Base-by-base conservation (phyloP, 2,888 invertebrate genomes). In the Melanargia galathea region DNA sequence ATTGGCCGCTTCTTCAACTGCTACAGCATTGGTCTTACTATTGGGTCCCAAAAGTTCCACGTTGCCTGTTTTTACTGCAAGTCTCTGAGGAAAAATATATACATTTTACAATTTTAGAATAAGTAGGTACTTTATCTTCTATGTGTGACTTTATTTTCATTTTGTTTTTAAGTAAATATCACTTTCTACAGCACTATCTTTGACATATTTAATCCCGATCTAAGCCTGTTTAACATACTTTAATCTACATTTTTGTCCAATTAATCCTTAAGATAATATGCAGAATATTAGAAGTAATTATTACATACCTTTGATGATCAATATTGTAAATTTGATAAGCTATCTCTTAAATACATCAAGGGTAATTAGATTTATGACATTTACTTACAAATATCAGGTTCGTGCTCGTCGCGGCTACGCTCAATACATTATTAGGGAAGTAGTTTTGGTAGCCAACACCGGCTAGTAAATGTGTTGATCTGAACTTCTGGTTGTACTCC, bases 381-480 rank as follows among this genome's bases (percentile, higher is more conserved):
- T 13, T 56, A 56, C 55, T 38, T 49, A 40, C 48, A 62, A 83
- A 86, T 65, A 87, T 77, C 3, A 64, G 7, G 60, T 85, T 79
- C 2, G 81, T 77, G 2, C 73, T 43, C 1, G 13, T 8, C 2
- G 87, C 77, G 4, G 70, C 2, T 1, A 45, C 20, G 0, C 13
- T 18, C 2, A 87, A 16, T 7, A 71, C 58, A 0, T 38, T 2
- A 61, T 79, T 70, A 2, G 86, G 83, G 61, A 86, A 87, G 62
- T 81, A 57, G 0, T 75, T 67, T 71, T 77, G 74, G 60, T 86
- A 84, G 0, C 87, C 88, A 20, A 84, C 84, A 6, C 79, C 83
- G 43, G 89, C 90, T 13, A 87, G 62, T 3, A 88, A 72, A 67
- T 90, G 86, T 0, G 78, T 86, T 8, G 87, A 81, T 1, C 65